Percentiles rank a stretch among this genome's conserved stretches.
Evolutionary conservation across 2,113 vertebrate species (phyloP).

Genomic region (Corythaixoides concolor): DNA sequence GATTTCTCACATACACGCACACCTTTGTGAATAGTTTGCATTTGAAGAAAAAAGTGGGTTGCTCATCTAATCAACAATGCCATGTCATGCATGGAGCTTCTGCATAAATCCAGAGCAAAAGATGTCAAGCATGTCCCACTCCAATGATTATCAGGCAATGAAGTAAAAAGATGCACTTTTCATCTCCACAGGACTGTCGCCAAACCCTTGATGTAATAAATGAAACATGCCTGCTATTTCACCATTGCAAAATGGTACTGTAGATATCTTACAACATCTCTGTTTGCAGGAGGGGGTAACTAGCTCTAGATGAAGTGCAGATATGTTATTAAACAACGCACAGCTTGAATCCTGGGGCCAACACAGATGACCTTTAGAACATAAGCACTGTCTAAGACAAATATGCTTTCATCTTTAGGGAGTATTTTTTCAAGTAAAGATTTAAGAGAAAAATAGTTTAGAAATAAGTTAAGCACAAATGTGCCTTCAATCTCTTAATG

Average conservation of each 20-base stretch:
- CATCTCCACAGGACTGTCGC: constrained; percentile 62
- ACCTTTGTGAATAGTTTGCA: neutral
- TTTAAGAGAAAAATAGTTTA: constrained; percentile 62
- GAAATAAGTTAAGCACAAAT: constrained; percentile 51
- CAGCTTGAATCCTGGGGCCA: constrained; percentile 65
- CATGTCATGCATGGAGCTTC: constrained; percentile 22
- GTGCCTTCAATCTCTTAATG: constrained; percentile 37
- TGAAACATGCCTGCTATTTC: constrained; percentile 67
- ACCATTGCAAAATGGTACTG: constrained; percentile 53
- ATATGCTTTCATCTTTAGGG: constrained; percentile 63
- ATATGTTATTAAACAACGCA: constrained; percentile 72
- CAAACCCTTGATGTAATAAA: constrained; percentile 59
- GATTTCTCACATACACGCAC: neutral
- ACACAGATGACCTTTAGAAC: constrained; percentile 67
- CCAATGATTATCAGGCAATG: constrained; percentile 40
- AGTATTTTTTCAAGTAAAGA: constrained; percentile 64
- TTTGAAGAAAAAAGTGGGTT: neutral
- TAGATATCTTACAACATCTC: constrained; percentile 65
- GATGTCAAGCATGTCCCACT: constrained; percentile 36
- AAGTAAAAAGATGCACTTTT: constrained; percentile 68
- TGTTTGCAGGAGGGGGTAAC: constrained; percentile 63
- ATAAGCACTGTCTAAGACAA: constrained; percentile 63
- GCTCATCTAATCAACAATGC: constrained; percentile 52
- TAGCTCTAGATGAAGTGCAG: constrained; percentile 68
- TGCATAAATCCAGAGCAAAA: constrained; percentile 55